Percentiles rank a stretch among this genome's conserved stretches.
phyloP scores from a whole-genome alignment of 2,113 vertebrate genomes.

The Lepisosteus osseus region DNA sequence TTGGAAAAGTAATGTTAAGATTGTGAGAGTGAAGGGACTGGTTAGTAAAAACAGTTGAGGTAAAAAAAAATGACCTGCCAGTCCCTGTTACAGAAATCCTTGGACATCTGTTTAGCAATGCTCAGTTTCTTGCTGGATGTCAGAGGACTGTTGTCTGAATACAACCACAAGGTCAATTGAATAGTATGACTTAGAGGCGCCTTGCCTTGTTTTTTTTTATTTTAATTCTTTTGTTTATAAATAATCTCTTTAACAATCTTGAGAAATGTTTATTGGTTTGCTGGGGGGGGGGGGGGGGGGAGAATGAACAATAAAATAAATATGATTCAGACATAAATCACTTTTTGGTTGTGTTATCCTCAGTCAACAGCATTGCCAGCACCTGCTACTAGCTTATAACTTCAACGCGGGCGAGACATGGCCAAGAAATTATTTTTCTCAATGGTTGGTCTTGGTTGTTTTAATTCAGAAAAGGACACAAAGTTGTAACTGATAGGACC shows the following conservation, averaged over 20 bases:
- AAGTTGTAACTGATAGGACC: no score
- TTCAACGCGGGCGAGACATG: no score
- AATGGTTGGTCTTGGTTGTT: no score
- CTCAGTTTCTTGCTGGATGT: neutral
- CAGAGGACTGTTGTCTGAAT: constrained; percentile 15
- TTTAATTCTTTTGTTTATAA: constrained; percentile 20
- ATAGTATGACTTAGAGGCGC: constrained; percentile 30
- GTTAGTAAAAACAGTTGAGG: no score
- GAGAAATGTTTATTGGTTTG: constrained; percentile 34
- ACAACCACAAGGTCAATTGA: constrained; percentile 1
- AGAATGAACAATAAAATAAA: constrained; percentile 37
- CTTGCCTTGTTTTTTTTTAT: constrained; percentile 37
- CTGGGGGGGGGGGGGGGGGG: neutral
- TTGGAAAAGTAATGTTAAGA: no score
- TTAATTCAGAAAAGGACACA: no score
- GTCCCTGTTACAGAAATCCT: no score
- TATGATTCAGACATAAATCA: constrained; percentile 29
- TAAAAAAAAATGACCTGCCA: no score
- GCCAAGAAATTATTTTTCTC: no score
- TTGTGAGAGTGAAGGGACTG: no score
- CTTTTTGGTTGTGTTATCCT: constrained; percentile 22
- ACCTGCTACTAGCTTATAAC: no score
- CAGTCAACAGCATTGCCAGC: no score
- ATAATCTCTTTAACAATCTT: constrained; percentile 17
- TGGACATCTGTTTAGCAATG: neutral